Evolutionary conservation across 2,113 vertebrate species (phyloP).

Genomic region (Nestor notabilis): DNA sequence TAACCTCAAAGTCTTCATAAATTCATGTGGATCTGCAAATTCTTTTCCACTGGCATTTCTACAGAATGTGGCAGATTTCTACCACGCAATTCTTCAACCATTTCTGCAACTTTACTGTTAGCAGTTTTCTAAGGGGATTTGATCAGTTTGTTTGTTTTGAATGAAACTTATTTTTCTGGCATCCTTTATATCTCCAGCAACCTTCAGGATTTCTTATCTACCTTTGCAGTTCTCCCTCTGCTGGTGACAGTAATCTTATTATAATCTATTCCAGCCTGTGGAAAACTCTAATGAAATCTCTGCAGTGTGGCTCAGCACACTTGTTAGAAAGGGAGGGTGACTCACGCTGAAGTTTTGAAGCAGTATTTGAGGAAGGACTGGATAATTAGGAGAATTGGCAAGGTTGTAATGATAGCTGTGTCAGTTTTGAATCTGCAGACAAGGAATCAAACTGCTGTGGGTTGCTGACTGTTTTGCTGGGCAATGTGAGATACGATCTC

Average conservation of each 20-base stretch:
- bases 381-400: background rate
- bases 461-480: background rate
- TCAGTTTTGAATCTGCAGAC: background rate
- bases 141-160: slow-evolving; percentile 20
- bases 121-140: background rate
- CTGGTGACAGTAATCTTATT: slow-evolving; percentile 35
- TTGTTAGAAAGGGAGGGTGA: background rate
- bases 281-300: slow-evolving; percentile 39
- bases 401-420: background rate
- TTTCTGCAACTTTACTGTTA: background rate
- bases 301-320: background rate
- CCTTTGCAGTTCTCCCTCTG: slow-evolving; percentile 14
- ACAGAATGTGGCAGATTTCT: background rate
- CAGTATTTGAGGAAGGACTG: background rate
- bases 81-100: background rate
- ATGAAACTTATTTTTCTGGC: background rate
- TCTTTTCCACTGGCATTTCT: background rate
- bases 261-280: slow-evolving; percentile 27
- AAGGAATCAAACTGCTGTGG: background rate
- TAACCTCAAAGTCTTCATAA: background rate
- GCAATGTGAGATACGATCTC: background rate
- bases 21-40: background rate
- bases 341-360: background rate
- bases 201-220: slow-evolving; percentile 50
- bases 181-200: background rate